Evolutionary conservation across 2,888 invertebrate genomes (phyloP).

Genomic region (Aphidius colemani): DNA sequence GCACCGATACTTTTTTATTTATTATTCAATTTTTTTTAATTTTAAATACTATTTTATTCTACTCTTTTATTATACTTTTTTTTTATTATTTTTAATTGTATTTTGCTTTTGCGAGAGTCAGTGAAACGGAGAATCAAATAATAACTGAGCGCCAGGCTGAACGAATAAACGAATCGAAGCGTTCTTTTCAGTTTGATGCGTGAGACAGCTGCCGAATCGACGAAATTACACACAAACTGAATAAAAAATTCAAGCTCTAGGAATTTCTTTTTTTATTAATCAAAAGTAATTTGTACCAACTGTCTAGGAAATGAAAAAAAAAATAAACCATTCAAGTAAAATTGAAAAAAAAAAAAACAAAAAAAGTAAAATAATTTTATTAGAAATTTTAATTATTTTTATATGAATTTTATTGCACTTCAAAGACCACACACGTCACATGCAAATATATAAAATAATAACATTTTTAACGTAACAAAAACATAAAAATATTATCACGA

Average conservation of each 20-base stretch:
- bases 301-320: too few relatives aligned
- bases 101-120: constrained; percentile 3
- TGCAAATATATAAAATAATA: too few relatives aligned
- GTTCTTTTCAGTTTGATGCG: constrained; percentile 23
- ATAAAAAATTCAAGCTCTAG: constrained; percentile 1
- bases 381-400: too few relatives aligned
- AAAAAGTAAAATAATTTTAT: too few relatives aligned
- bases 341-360: too few relatives aligned
- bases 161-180: constrained; percentile 23
- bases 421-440: too few relatives aligned
- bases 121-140: constrained; percentile 19
- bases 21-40: too few relatives aligned
- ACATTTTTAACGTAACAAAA: too few relatives aligned
- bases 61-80: neutral
- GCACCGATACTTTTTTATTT: too few relatives aligned
- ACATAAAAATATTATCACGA: too few relatives aligned
- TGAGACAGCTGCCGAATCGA: constrained; percentile 37
- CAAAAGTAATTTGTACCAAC: neutral
- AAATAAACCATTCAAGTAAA: too few relatives aligned
- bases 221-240: constrained; percentile 30
- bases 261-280: neutral
- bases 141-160: constrained; percentile 18
- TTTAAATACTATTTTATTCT: neutral
- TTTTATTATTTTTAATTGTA: constrained; percentile 3
- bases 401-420: too few relatives aligned